Percentiles rank a stretch among this genome's conserved stretches.
phyloP scores from a whole-genome alignment of 1,140 invertebrate species.

The Drosophila baimaii region DNA sequence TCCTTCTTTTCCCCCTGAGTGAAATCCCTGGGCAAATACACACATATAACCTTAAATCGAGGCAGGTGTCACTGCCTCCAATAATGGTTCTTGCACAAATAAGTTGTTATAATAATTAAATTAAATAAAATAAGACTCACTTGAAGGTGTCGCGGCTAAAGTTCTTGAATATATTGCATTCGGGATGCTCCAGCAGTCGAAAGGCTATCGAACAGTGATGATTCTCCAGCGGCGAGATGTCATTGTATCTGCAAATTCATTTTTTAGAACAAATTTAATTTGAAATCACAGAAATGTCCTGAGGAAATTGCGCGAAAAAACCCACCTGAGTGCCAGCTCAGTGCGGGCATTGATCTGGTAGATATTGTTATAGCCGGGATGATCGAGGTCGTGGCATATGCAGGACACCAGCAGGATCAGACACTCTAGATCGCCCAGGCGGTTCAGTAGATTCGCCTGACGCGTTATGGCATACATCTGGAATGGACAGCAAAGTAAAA shows the following conservation, averaged over 20 bases:
- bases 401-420: constrained; percentile 92
- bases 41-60: constrained; percentile 10
- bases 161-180: constrained; percentile 91
- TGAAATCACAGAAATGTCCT: too few species aligned
- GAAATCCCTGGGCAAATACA: constrained; percentile 3
- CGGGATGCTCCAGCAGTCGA: constrained; percentile 90
- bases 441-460: constrained; percentile 88
- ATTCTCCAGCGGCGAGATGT: constrained; percentile 95
- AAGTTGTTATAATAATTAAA: not conserved
- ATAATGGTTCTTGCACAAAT: not conserved
- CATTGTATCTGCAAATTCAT: constrained; percentile 90
- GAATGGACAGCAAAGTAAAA: not conserved
- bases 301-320: too few species aligned
- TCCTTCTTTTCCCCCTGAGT: not conserved
- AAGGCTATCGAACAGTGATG: constrained; percentile 95
- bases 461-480: constrained; percentile 95
- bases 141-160: constrained; percentile 88
- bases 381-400: constrained; percentile 96
- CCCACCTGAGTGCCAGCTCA: constrained; percentile 90
- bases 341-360: constrained; percentile 95
- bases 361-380: constrained; percentile 96
- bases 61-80: not conserved
- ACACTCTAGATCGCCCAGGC: constrained; percentile 90
- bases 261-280: too few species aligned
- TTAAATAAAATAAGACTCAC: constrained; percentile 71